Base-by-base conservation (phyloP, 1,140 invertebrate species). In the Aphidius ervi region DNA sequence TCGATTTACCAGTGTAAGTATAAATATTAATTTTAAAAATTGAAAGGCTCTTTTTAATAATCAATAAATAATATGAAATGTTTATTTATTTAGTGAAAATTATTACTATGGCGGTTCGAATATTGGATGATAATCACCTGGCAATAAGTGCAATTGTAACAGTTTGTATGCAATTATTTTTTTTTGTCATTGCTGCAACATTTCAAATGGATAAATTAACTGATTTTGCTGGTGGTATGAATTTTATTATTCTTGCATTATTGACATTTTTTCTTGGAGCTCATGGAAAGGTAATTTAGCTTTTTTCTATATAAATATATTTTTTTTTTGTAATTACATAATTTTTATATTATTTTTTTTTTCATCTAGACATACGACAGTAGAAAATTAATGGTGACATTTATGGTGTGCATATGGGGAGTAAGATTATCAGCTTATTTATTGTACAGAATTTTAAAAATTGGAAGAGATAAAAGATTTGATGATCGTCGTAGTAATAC, bases 151-250 rank as follows among this genome's bases (percentile, higher is more conserved):
- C 91, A 10, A 91, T 94, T 70, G 90, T 94, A 7, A 93, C 91
- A 6, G 85, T 92, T 47, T 84, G 82, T 5, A 90, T 96, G 90
- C 93, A 95, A 78, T 82, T 95, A 47, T 83, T 92, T 46, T 96
- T 95, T 79, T 96, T 95, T 75, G 82, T 86, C 16, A 86, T 95
- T 60, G 92, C 92, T 40, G 91, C 91, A 8, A 83, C 87, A 46
- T 91, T 92, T 68, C 89, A 94, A 77, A 86, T 91, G 81, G 93
- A 95, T 71, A 95, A 94, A 82, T 78, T 96, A 10, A 93, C 92
- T 1, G 94, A 95, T 77, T 94, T 96, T 81, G 93, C 93, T 59
- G 92, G 93, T 6, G 93, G 93, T 58, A 88, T 89, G 49, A 95
- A 95, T 79, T 95, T 96, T 74, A 92, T 95, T 62, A 89, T 94